Evolutionary conservation across 2,888 invertebrate species (phyloP), one percentile per base, ranked within the genome.

Genomic region (Cosmopolites sordidus): DNA sequence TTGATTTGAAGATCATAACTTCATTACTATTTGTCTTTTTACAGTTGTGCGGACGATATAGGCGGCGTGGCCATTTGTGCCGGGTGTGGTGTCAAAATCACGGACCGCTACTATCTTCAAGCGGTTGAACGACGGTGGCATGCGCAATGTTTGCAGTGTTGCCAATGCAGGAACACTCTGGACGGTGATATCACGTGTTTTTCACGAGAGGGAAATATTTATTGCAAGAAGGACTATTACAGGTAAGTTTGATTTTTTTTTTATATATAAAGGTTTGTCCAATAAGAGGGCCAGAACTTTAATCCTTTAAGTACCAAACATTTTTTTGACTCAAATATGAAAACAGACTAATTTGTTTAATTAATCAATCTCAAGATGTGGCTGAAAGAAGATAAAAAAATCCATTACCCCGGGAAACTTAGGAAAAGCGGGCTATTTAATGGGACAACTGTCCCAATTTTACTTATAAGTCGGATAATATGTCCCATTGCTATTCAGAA

Each of bases 141-240:
- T 74, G 87, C 89, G 42, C 83, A 89, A 53, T 96, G 95, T 71
- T 80, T 96, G 29, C 85, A 90, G 71, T 96, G 95, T 76, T 89
- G 86, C 70, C 89, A 92, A 73, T 96, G 96, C 76, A 83, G 89
- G 68, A 84, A 87, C 76, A 86, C 89, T 2, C 80, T 96, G 63
- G 95, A 95, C 73, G 86, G 91, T 1, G 92, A 95, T 73, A 84
- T 88, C 70, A 87, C 94, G 63, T 96, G 95, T 76, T 96, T 93
- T 75, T 87, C 92, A 60, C 82, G 92, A 63, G 92, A 94, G 73
- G 92, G 92, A 66, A 89, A 89, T 72, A 94, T 95, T 68, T 95
- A 92, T 77, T 96, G 96, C 83, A 94, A 93, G 79, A 91, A 90
- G 72, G 95, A 96, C 77, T 96, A 96, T 77, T 90, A 92, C 80